Conservation (phyloP, 2,797 vertebrate species). For the Petrocephalus sullivani region DNA sequence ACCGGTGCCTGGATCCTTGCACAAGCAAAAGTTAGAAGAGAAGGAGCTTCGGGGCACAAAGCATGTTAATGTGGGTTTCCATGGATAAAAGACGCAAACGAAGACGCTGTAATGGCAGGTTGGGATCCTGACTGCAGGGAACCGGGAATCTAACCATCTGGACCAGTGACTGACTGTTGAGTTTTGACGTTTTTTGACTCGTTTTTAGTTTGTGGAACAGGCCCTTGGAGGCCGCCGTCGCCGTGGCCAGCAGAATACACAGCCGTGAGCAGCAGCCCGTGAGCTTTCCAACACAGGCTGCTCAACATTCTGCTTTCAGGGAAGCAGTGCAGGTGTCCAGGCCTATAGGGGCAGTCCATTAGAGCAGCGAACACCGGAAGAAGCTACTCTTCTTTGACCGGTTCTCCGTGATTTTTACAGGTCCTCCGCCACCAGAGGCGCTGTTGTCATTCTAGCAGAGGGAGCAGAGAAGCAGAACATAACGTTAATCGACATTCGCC, state of each 20-base stretch:
- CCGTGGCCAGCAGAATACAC: conserved; percentile 29
- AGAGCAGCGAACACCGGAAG: conserved; percentile 90
- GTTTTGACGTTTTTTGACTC: conserved; percentile 1
- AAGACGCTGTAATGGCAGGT: background rate
- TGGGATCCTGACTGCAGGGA: background rate
- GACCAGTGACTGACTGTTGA: background rate
- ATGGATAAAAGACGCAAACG: conserved; percentile 7
- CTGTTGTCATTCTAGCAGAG: conserved; percentile 76
- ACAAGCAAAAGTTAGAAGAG: background rate
- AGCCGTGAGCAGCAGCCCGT: conserved; percentile 67
- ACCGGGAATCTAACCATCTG: background rate
- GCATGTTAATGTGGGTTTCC: conserved; percentile 8
- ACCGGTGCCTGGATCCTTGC: background rate
- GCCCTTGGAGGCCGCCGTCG: conserved; percentile 9
- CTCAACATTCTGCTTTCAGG: conserved; percentile 66
- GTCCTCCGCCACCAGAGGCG: conserved; percentile 75
- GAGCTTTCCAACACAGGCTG: conserved; percentile 59
- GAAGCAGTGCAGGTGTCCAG: conserved; percentile 53
- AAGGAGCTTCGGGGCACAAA: conserved; percentile 21
- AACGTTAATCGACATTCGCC: background rate
- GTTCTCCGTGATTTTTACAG: conserved; percentile 92
- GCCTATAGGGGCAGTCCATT: conserved; percentile 32
- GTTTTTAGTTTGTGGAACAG: conserved; percentile 6
- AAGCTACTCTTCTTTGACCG: conserved; percentile 92
- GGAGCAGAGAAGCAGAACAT: conserved; percentile 21